Evolutionary conservation across 2,113 vertebrate genomes (phyloP).

Genomic region (Halcyon malimbica): DNA sequence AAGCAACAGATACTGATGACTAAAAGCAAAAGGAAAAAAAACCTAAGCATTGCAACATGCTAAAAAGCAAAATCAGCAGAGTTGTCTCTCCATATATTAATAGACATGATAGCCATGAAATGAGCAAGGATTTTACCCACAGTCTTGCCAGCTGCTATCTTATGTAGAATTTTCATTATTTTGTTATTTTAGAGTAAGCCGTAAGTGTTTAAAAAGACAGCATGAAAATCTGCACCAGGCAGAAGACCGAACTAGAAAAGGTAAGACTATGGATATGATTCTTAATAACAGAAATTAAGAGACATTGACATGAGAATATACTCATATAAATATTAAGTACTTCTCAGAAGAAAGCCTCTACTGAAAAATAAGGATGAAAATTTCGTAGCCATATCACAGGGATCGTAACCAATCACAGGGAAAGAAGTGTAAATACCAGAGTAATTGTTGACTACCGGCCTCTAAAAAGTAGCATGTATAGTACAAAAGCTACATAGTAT

Average conservation of each 20-base stretch:
- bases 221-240: neutral
- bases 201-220: slow-evolving; percentile 41
- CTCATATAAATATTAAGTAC: neutral
- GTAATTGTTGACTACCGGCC: neutral
- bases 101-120: slow-evolving; percentile 33
- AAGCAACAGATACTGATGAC: slow-evolving; percentile 13
- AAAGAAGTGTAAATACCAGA: neutral
- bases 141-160: slow-evolving; percentile 53
- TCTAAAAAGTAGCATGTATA: neutral
- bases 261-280: neutral
- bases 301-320: neutral
- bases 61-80: slow-evolving; percentile 46
- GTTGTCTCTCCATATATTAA: neutral
- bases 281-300: neutral
- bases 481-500: no score
- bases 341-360: neutral
- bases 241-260: neutral
- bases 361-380: neutral
- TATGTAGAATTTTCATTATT: slow-evolving; percentile 41
- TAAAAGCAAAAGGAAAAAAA: slow-evolving; percentile 3
- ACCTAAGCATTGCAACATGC: neutral
- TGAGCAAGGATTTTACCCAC: slow-evolving; percentile 24
- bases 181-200: slow-evolving; percentile 54
- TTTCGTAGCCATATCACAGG: neutral
- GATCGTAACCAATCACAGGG: neutral